These are phyloP conservation scores for Xiphophorus couchianus DNA, from an alignment of 2,113 vertebrate genomes.

Conservation along the genomic window DNA sequence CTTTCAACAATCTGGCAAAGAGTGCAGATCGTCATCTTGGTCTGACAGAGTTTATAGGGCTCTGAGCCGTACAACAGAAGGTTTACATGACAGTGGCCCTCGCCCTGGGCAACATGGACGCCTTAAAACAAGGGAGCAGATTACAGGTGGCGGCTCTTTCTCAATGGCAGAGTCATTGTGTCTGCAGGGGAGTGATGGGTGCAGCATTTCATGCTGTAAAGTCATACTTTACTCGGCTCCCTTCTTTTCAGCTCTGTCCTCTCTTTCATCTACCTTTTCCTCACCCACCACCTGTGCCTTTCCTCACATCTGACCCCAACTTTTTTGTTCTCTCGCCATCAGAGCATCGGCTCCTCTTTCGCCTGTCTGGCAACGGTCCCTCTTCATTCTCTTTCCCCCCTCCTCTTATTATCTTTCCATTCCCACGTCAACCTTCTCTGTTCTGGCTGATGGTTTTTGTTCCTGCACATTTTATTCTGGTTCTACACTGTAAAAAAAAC, in stretches of 20 bases:
- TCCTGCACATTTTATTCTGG: too few species aligned
- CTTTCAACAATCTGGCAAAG: constrained; percentile 39
- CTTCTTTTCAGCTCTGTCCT: constrained; percentile 7
- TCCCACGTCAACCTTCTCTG: constrained; percentile 32
- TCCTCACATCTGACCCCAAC: constrained; percentile 45
- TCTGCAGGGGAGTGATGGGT: constrained; percentile 30
- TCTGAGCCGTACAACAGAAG: constrained; percentile 45
- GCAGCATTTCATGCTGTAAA: constrained; percentile 25
- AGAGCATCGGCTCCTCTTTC: constrained; percentile 60
- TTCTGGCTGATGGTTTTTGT: background rate
- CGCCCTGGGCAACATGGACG: constrained; percentile 15
- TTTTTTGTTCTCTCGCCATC: constrained; percentile 43
- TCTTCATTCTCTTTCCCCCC: constrained; percentile 39
- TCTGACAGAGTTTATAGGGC: constrained; percentile 12
- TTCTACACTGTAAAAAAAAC: too few species aligned
- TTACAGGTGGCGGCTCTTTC: constrained; percentile 61
- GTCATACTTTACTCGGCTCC: constrained; percentile 9
- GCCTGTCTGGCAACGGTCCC: constrained; percentile 36
- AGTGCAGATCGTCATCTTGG: constrained; percentile 46
- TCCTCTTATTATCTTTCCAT: constrained; percentile 16
- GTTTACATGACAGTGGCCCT: constrained; percentile 19
- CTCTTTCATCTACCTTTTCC: background rate
- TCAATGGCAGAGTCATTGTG: constrained; percentile 45
- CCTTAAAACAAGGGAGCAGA: constrained; percentile 62
- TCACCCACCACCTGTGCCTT: constrained; percentile 36